Conservation (phyloP, 2,797 vertebrate genomes). For the Pseudochirops corinnae region DNA sequence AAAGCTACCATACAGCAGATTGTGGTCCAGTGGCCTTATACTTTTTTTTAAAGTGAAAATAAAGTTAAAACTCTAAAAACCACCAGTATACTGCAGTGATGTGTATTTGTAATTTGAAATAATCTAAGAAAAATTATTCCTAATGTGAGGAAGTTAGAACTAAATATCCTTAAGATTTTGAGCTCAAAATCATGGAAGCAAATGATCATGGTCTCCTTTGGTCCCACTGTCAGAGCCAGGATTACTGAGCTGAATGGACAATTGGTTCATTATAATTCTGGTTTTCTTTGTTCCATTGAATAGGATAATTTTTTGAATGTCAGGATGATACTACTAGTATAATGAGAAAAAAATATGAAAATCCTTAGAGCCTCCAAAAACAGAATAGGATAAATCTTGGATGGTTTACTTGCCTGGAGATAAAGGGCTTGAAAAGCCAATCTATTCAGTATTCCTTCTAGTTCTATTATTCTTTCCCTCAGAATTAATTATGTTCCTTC, state of each 20-base stretch:
- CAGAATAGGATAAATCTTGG: neutral
- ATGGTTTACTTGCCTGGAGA: neutral
- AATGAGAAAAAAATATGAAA: neutral
- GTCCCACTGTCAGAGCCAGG: neutral
- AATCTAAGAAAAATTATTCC: neutral
- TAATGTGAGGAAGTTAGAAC: neutral
- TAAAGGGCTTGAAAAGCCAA: neutral
- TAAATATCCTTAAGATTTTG: neutral
- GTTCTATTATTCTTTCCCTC: neutral
- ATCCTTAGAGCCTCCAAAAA: neutral
- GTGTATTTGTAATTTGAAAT: neutral
- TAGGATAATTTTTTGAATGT: neutral
- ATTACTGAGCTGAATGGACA: neutral
- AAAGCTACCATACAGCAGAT: neutral
- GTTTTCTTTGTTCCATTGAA: neutral
- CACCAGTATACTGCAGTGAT: neutral
- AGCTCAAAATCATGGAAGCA: neutral
- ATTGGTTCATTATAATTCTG: neutral
- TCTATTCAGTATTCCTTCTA: neutral
- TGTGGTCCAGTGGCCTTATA: neutral
- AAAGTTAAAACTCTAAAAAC: neutral
- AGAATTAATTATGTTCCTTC: neutral
- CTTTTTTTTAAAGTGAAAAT: neutral
- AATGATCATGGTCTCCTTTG: neutral
- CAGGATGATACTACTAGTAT: neutral